A percentile compares a stretch with the other conserved stretches of the same genome.
Evolutionary conservation across 2,888 invertebrate genomes (phyloP).

Genomic region (Azorinus chamasolen): DNA sequence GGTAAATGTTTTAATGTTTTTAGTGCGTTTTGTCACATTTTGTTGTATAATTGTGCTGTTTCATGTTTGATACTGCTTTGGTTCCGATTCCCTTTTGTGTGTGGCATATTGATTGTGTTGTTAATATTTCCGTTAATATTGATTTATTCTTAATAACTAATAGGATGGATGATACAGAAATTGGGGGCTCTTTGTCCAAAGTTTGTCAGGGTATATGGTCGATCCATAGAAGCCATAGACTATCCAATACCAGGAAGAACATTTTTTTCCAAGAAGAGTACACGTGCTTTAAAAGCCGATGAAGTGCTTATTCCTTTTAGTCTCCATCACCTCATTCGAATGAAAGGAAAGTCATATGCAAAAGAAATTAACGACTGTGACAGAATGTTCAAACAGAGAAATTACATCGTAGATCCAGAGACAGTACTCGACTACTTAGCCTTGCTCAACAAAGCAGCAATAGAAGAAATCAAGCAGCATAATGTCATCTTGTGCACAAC

Average conservation of each 20-base stretch:
- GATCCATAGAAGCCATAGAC: constrained; percentile 70
- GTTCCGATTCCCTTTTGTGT: too few species aligned
- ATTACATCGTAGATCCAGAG: constrained; percentile 30
- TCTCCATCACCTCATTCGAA: constrained; percentile 71
- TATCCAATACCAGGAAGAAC: constrained; percentile 78
- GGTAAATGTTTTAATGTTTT: too few species aligned
- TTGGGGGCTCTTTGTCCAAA: constrained; percentile 63
- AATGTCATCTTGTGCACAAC: constrained; percentile 77
- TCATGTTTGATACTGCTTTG: too few species aligned
- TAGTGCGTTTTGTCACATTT: too few species aligned
- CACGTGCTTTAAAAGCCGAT: constrained; percentile 48
- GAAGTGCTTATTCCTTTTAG: constrained; percentile 52
- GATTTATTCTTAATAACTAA: too few species aligned
- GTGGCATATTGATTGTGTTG: too few species aligned
- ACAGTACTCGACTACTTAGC: constrained; percentile 54
- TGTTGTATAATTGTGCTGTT: too few species aligned
- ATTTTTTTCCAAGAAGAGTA: constrained; percentile 51
- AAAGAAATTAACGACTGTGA: constrained; percentile 57
- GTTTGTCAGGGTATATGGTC: constrained; percentile 79
- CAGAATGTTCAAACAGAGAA: constrained; percentile 35
- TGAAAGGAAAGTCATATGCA: constrained; percentile 43
- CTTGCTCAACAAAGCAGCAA: constrained; percentile 56
- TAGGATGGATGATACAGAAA: constrained; percentile 59
- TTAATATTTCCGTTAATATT: too few species aligned
- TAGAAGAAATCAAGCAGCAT: constrained; percentile 61